Conservation (phyloP, 2,888 invertebrate species). For the Drosophila bunnanda region DNA sequence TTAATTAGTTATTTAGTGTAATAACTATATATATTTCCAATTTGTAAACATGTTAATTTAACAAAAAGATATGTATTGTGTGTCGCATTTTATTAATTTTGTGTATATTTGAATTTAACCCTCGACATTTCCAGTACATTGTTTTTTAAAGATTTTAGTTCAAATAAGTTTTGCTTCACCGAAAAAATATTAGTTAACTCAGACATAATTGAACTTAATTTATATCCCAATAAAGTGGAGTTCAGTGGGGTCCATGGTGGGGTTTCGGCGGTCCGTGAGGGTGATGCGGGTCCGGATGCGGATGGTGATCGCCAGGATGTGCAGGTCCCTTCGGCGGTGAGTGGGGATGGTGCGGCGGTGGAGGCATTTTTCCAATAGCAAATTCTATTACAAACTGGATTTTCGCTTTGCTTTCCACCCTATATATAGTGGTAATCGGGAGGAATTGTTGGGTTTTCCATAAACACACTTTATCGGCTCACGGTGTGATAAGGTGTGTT, state of each 20-base stretch:
- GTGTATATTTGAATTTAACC: not conserved
- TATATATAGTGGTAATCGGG: slow-evolving; percentile 17
- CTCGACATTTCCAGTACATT: not conserved
- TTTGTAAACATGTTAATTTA: no score
- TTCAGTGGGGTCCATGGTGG: slow-evolving; percentile 24
- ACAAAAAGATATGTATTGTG: not conserved
- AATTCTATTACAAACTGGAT: slow-evolving; percentile 13
- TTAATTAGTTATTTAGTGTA: not conserved
- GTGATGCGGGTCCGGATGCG: slow-evolving; percentile 28
- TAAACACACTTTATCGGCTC: slow-evolving; percentile 28
- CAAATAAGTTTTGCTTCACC: not conserved
- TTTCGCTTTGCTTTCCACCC: not conserved
- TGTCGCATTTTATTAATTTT: not conserved
- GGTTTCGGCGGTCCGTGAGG: slow-evolving; percentile 18
- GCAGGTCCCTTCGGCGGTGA: slow-evolving; percentile 34
- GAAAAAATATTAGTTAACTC: not conserved
- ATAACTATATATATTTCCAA: not conserved
- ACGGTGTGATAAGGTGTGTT: slow-evolving; percentile 17
- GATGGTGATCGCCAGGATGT: slow-evolving; percentile 35
- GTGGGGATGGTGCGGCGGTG: slow-evolving; percentile 45
- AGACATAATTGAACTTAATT: not conserved
- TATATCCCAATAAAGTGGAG: not conserved
- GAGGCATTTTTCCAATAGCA: slow-evolving; percentile 32
- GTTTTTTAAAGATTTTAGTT: not conserved
- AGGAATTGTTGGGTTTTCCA: slow-evolving; percentile 23